Conservation (phyloP, 1,140 invertebrate genomes). For the Panagrolaimus sp. region DNA sequence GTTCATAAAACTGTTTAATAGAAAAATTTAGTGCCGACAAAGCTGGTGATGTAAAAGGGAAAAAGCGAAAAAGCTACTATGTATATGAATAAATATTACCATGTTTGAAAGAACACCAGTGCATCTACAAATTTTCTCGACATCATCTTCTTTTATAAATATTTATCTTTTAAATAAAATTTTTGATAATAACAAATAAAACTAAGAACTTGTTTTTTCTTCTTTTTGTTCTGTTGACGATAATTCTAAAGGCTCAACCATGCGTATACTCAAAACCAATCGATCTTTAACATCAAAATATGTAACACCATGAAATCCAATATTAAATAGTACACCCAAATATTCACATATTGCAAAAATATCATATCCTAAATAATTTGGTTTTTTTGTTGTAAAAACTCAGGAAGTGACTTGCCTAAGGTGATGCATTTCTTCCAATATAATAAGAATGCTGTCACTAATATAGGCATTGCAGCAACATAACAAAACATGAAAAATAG, state of each 20-base stretch:
- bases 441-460: constrained; percentile 15
- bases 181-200: not conserved
- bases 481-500: constrained; percentile 8
- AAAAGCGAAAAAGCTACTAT: too few species aligned
- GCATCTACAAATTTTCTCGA: not conserved
- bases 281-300: constrained; percentile 19
- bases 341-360: constrained; percentile 22
- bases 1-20: too few species aligned
- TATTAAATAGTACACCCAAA: constrained; percentile 18
- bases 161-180: not conserved
- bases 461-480: constrained; percentile 8
- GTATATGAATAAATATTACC: not conserved
- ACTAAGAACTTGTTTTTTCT: not conserved
- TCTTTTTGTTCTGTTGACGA: not conserved
- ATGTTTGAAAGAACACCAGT: not conserved
- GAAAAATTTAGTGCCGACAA: too few species aligned
- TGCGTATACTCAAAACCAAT: constrained; percentile 11
- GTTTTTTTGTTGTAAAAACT: too few species aligned
- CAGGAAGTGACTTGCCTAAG: not conserved
- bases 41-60: too few species aligned
- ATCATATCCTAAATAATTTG: constrained; percentile 12
- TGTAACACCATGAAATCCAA: constrained; percentile 16
- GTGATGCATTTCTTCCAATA: constrained; percentile 22
- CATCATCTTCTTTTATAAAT: not conserved
- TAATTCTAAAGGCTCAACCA: not conserved